Base-by-base conservation (phyloP, 2,113 vertebrate genomes). In the Scartelaos histophorus region DNA sequence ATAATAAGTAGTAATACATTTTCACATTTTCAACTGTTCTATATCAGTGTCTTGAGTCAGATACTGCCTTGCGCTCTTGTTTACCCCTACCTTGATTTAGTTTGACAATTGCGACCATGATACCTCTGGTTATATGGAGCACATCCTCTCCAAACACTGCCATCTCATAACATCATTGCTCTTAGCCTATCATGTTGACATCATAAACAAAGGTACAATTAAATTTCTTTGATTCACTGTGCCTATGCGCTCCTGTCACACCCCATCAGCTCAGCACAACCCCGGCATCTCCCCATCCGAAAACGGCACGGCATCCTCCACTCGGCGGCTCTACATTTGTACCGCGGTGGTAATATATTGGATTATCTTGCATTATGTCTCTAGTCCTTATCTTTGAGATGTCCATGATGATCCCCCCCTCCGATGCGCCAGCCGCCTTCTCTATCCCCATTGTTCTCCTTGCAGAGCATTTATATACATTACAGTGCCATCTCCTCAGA, bases 381-480 rank as follows among this genome's bases (percentile, higher is more conserved):
- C 70, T 51, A 29, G 76, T 79, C 76, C 76, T 85, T 81, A 76
- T 71, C 83, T 79, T 74, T 61, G 72, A 81, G 82, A 80, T 74
- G 43, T 65, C 70, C 67, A 61, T 70, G 70, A 73, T 78, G 81
- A 83, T 70, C 64, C 73, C 78, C 74, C 66, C 74, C 66, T 25
- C 56, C 56, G 25, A 22, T 11, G 66, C 46, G 75, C 66, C 51
- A 29, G 57, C 73, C 78, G 70, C 45, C 71, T 81, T 15, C 64
- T 76, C 70, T 53, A 57, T 61, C 51, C 69, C 75, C 68, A 72
- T 81, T 71, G 24, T n/a, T 78, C 77, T 88, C 75, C 53, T 66
- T 79, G 61, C 38, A 73, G 71, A 76, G 76, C 84, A 88, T 90
- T 90, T 87, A 87, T 90, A 85, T 88, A 88, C 90, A 86, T 93